These are phyloP conservation scores for Mythimna loreyi DNA, from an alignment of 2,888 invertebrate genomes.

Conservation along the genomic window DNA sequence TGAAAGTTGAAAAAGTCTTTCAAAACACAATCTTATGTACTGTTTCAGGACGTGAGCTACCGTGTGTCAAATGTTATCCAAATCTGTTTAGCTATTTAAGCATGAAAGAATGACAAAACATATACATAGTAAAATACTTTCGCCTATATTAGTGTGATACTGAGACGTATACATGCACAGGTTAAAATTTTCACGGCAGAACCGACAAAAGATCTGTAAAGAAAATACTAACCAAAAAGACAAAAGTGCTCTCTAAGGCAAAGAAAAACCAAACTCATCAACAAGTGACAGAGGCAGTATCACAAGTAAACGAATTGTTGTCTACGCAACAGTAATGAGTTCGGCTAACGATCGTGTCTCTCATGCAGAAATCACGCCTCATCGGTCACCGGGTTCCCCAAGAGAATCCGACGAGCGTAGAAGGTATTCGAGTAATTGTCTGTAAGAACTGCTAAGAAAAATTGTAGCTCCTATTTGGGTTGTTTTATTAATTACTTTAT, in stretches of 20 bases:
- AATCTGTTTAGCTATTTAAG: no score
- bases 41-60: no score
- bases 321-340: constrained; percentile 50
- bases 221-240: neutral
- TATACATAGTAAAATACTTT: no score
- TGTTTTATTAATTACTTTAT: no score
- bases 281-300: constrained; percentile 42
- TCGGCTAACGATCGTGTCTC: constrained; percentile 49
- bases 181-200: no score
- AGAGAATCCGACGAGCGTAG: constrained; percentile 29
- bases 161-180: no score
- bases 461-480: neutral
- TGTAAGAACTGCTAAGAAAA: constrained; percentile 18
- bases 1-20: no score
- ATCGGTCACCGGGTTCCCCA: constrained; percentile 50
- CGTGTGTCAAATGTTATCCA: no score
- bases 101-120: no score
- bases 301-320: constrained; percentile 42
- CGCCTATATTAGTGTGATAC: no score
- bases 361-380: constrained; percentile 61
- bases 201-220: neutral
- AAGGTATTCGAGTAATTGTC: constrained; percentile 41
- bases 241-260: neutral
- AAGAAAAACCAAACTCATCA: constrained; percentile 18
- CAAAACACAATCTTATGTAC: no score